phyloP scores from a whole-genome alignment of 2,113 vertebrate genomes.

The Pachypanchax playfairii region DNA sequence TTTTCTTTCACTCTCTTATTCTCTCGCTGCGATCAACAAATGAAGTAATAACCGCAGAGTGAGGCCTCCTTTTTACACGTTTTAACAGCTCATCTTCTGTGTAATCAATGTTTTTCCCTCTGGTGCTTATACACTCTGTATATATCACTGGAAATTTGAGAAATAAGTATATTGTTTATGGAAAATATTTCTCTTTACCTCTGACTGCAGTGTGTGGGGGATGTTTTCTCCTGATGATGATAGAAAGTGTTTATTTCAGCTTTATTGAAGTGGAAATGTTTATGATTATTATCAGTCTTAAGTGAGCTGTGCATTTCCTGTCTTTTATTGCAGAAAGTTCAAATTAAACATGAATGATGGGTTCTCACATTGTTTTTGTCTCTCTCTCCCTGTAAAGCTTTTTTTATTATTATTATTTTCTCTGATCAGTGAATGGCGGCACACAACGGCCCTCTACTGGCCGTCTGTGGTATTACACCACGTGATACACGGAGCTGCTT shows the following conservation, averaged over 20 bases:
- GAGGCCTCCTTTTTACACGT: background rate
- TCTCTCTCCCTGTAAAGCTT: no score
- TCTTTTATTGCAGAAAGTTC: background rate
- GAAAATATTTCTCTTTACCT: slow-evolving; percentile 14
- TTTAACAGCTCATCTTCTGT: background rate
- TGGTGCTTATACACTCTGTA: slow-evolving; percentile 4
- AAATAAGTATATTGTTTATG: background rate
- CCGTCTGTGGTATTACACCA: slow-evolving; percentile 36
- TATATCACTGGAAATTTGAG: background rate
- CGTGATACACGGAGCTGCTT: background rate
- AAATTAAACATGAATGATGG: no score
- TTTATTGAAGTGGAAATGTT: background rate
- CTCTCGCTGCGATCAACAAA: slow-evolving; percentile 16
- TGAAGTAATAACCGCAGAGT: background rate
- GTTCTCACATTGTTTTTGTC: background rate
- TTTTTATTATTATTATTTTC: no score
- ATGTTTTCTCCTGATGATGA: background rate
- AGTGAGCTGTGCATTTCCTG: background rate
- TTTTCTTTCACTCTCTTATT: slow-evolving; percentile 9
- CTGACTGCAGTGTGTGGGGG: background rate
- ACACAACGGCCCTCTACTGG: slow-evolving; percentile 59
- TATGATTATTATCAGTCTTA: background rate
- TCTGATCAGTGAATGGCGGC: slow-evolving; percentile 13
- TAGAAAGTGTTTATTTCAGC: background rate
- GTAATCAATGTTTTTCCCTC: background rate